phyloP scores from a whole-genome alignment of 2,888 invertebrate genomes.

The Chaitophorus viminalis region DNA sequence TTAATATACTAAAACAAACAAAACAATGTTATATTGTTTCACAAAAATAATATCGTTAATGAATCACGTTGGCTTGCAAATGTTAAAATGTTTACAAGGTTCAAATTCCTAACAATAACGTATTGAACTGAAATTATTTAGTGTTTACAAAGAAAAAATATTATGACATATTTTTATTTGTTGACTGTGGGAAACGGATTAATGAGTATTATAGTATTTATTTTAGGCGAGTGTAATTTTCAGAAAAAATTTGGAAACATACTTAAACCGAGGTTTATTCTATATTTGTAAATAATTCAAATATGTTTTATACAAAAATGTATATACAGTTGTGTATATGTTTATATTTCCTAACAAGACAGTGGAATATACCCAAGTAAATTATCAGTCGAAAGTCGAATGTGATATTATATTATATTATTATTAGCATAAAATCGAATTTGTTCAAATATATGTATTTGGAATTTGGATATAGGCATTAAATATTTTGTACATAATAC shows the following conservation, averaged over 20 bases:
- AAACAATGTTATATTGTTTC: slow-evolving; percentile 13
- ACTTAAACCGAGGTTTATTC: too few relatives aligned
- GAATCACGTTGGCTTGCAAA: not conserved
- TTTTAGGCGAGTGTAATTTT: not conserved
- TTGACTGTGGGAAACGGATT: not conserved
- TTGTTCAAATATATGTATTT: too few relatives aligned
- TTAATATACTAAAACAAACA: slow-evolving; percentile 34
- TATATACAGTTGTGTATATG: too few relatives aligned
- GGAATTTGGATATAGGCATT: too few relatives aligned
- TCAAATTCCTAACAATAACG: slow-evolving; percentile 30
- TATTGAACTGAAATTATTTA: not conserved
- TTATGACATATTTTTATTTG: not conserved
- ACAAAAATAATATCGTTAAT: slow-evolving; percentile 24
- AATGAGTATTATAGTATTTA: not conserved
- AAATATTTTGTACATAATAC: too few relatives aligned
- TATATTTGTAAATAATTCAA: too few relatives aligned
- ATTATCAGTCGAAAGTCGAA: too few relatives aligned
- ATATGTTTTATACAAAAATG: too few relatives aligned
- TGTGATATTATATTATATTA: too few relatives aligned
- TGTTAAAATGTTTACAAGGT: not conserved
- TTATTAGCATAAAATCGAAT: too few relatives aligned
- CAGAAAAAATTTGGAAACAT: not conserved
- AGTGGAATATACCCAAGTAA: too few relatives aligned
- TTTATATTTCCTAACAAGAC: too few relatives aligned
- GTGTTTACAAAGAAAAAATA: not conserved